A percentile compares a stretch with the other conserved stretches of the same genome.
Evolutionary conservation across 2,797 vertebrate genomes (phyloP).

Genomic region (Rhyacichthys aspro): DNA sequence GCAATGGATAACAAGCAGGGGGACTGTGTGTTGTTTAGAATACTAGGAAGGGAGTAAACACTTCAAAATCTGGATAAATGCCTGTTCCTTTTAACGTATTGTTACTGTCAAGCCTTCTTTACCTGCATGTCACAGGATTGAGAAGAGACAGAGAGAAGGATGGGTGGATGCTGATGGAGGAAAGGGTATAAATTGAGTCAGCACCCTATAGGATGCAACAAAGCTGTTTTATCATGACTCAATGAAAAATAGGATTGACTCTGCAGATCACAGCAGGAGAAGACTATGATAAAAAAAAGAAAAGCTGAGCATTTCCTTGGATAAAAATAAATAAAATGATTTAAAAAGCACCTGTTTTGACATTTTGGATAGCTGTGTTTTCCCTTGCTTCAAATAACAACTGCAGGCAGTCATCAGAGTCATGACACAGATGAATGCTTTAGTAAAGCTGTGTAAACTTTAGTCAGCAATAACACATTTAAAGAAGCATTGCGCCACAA

Average conservation of each 20-base stretch:
- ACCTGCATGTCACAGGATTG: slow-evolving; percentile 32
- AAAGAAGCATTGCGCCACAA: background rate
- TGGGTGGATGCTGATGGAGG: slow-evolving; percentile 36
- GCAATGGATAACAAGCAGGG: slow-evolving; percentile 29
- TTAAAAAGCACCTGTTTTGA: slow-evolving; percentile 22
- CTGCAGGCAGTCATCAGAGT: background rate
- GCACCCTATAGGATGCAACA: slow-evolving; percentile 32
- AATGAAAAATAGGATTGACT: slow-evolving; percentile 30
- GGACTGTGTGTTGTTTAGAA: slow-evolving; percentile 47
- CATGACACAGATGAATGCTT: background rate
- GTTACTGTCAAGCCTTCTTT: slow-evolving; percentile 24
- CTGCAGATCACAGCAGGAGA: slow-evolving; percentile 16
- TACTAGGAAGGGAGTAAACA: slow-evolving; percentile 31
- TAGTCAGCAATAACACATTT: background rate
- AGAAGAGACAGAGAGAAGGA: slow-evolving; percentile 17
- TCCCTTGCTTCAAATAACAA: slow-evolving; percentile 12
- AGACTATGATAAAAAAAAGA: slow-evolving; percentile 14
- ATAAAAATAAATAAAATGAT: slow-evolving; percentile 34
- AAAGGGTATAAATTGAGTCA: slow-evolving; percentile 58
- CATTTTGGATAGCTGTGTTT: slow-evolving; percentile 10
- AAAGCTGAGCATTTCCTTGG: slow-evolving; percentile 8
- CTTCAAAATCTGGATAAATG: slow-evolving; percentile 45
- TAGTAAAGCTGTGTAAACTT: slow-evolving; percentile 12
- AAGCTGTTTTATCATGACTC: slow-evolving; percentile 50
- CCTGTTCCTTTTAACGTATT: slow-evolving; percentile 31